Conservation (phyloP, 2,113 vertebrate species). For the Chaenocephalus aceratus region DNA sequence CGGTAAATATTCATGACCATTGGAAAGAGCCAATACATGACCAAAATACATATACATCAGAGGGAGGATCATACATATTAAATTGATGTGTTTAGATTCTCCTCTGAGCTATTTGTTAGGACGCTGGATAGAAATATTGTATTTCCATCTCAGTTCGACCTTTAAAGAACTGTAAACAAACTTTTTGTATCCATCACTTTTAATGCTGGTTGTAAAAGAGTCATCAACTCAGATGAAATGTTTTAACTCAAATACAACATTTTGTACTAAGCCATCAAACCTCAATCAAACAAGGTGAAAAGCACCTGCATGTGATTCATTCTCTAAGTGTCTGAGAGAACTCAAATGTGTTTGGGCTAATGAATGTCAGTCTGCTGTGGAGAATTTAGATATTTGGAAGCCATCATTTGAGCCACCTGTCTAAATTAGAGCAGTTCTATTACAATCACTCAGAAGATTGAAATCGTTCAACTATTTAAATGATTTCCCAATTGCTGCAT, state of each 20-base stretch:
- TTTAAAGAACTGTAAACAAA: neutral
- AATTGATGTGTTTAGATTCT: constrained; percentile 15
- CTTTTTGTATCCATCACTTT: neutral
- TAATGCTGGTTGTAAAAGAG: neutral
- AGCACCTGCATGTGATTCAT: constrained; percentile 14
- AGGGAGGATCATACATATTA: constrained; percentile 25
- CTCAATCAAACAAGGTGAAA: constrained; percentile 1
- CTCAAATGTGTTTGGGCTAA: constrained; percentile 10
- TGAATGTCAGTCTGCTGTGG: constrained; percentile 7
- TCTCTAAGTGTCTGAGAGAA: neutral
- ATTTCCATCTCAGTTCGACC: neutral
- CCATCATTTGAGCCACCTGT: constrained; percentile 10
- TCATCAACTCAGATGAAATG: neutral
- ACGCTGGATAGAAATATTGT: neutral
- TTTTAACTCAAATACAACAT: constrained; percentile 1
- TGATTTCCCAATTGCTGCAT: constrained; percentile 1
- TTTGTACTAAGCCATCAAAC: neutral
- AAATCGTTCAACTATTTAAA: constrained; percentile 15
- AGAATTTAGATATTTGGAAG: neutral
- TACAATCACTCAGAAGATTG: constrained; percentile 3
- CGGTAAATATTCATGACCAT: constrained; percentile 48
- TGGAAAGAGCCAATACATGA: constrained; percentile 30
- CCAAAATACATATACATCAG: constrained; percentile 40
- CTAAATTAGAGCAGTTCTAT: constrained; percentile 5
- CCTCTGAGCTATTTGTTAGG: neutral